Percentiles rank a stretch among this genome's conserved stretches.
These are phyloP conservation scores for Trididemnum clinides DNA, from an alignment of 23 tunicate species.

Conservation along the genomic window DNA sequence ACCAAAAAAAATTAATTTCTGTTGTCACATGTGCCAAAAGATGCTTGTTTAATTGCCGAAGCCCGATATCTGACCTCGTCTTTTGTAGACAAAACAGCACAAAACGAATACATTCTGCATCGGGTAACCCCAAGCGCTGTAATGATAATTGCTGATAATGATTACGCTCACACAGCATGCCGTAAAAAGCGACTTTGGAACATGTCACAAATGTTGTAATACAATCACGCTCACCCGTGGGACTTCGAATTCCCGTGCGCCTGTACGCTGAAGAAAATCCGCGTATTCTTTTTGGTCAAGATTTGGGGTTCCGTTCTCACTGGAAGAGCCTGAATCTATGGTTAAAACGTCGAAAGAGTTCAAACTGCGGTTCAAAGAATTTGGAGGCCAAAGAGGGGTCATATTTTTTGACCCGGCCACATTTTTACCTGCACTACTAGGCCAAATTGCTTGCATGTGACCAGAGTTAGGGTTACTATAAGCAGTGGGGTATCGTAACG, in stretches of 20 bases:
- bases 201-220: no score
- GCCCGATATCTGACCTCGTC: no score
- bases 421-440: slow-evolving; percentile 8
- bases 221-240: background rate
- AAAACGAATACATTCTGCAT: no score
- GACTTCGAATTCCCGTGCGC: slow-evolving; percentile 19
- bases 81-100: no score
- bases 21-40: no score
- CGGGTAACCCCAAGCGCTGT: no score
- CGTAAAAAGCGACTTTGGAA: no score
- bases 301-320: background rate
- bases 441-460: slow-evolving; percentile 36
- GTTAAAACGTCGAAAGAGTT: slow-evolving; percentile 36
- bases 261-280: background rate
- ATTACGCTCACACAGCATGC: no score
- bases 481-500: slow-evolving; percentile 14
- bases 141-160: no score
- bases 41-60: no score
- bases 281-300: background rate
- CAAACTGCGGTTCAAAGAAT: background rate
- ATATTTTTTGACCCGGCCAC: slow-evolving; percentile 15
- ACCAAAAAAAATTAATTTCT: no score
- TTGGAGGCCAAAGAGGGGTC: slow-evolving; percentile 44
- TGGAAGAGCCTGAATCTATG: background rate
- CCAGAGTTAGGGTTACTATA: background rate